Evolutionary conservation across 2,888 invertebrate species (phyloP), one percentile per base, ranked within the genome.

Genomic region (Clepsis dumicolana): DNA sequence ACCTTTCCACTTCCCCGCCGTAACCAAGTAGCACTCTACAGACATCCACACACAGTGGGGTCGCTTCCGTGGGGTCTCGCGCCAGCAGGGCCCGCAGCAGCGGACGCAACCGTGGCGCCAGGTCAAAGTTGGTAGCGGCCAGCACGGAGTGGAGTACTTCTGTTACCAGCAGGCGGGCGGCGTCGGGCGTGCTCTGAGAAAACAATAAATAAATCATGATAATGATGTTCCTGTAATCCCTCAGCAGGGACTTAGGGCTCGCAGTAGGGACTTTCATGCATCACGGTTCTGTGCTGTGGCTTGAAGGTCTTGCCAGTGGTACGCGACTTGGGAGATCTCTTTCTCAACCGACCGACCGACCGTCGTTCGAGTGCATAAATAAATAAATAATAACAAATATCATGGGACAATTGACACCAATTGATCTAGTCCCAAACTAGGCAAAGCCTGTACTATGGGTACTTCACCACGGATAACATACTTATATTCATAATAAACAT

Each of bases 31-130:
- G 64, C 35, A 76, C 38, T 29, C 80, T 68, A 0, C 72, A 75
- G 0, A 78, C 21, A 4, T 78, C 74, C 2, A 85, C 52, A 0
- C 79, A 66, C 2, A 80, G 65, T 0, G 81, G 81, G 0, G 81
- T 77, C 0, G 78, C 25, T 0, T 75, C 71, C 12, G 62, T 59
- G 0, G 66, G 57, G 14, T n/a, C n/a, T 1, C 41, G 41, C 1
- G 29, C 52, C 0, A 78, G 48, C 32, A 75, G 32, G 4, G 66
- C 69, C 16, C 70, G 65, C 18, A 79, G 38, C 18, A 71, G 69
- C 1, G 60, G 44, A 8, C 77, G 67, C 41, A 80, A 56, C 3
- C 41, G 48, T 0, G 71, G 1, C 0, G 66, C 57, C 24, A 74
- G 62, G 29, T 75, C 77, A 60, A 77, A 73, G 16, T 71, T 70